Percentiles rank a stretch among this genome's conserved stretches.
phyloP scores from a whole-genome alignment of 2,113 vertebrate genomes.

The Zapornia atra region DNA sequence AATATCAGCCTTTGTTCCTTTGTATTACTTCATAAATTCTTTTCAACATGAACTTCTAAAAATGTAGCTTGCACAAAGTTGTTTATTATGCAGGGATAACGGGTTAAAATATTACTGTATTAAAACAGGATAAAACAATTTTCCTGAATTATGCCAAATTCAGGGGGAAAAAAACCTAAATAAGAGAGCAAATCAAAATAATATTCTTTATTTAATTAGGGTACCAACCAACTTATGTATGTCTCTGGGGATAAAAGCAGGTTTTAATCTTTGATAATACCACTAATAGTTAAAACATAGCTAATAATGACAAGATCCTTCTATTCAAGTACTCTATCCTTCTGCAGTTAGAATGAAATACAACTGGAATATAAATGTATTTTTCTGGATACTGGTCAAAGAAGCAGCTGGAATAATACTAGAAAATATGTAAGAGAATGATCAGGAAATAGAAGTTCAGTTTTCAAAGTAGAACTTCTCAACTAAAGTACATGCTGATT shows the following conservation, averaged over 20 bases:
- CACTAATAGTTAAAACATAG: background rate
- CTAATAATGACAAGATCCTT: background rate
- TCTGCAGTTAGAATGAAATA: background rate
- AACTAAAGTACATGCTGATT: background rate
- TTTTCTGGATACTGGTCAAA: background rate
- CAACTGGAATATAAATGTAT: background rate
- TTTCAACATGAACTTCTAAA: background rate
- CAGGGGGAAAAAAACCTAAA: background rate
- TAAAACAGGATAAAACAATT: background rate
- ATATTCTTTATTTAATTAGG: background rate
- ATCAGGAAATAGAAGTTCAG: background rate
- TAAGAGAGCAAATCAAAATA: background rate
- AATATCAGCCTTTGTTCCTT: slow-evolving; percentile 50
- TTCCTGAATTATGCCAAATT: background rate
- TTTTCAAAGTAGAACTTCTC: background rate
- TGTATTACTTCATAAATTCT: slow-evolving; percentile 25
- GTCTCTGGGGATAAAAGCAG: background rate
- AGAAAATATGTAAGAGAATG: background rate
- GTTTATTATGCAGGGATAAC: background rate
- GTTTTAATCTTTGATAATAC: background rate
- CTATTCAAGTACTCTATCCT: background rate
- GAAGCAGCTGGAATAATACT: background rate
- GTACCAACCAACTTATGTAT: background rate
- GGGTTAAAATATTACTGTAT: background rate
- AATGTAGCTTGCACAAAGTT: background rate